These are phyloP conservation scores for Micronycteris hirsuta DNA, from an alignment of 2,113 vertebrate genomes.

Conservation along the genomic window DNA sequence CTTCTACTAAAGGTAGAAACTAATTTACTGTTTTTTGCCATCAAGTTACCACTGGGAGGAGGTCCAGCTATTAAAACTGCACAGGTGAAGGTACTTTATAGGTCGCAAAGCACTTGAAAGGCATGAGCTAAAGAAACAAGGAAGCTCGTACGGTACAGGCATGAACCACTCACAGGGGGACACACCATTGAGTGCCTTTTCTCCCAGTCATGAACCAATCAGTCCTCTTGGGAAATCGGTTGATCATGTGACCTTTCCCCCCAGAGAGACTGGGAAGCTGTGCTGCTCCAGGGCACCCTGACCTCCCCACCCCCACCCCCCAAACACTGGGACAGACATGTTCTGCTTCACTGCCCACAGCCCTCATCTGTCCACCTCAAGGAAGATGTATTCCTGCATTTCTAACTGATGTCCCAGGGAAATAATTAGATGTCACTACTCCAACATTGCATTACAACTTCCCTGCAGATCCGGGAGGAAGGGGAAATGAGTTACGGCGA, in stretches of 20 bases:
- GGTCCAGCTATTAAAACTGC: neutral
- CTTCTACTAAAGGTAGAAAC: neutral
- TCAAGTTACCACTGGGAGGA: neutral
- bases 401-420: conserved; percentile 54
- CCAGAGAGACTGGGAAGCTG: neutral
- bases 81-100: neutral
- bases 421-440: conserved; percentile 69
- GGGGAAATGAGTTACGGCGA: conserved; percentile 65
- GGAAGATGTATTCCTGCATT: conserved; percentile 54
- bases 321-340: neutral
- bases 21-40: neutral
- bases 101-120: neutral
- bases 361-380: conserved; percentile 1
- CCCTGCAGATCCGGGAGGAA: conserved; percentile 57
- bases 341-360: neutral
- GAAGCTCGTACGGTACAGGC: neutral
- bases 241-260: neutral
- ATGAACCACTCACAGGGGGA: neutral
- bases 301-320: neutral
- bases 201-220: neutral
- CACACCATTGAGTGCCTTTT: neutral
- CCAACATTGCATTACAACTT: conserved; percentile 56
- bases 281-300: neutral
- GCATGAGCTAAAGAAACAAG: neutral
- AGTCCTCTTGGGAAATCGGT: neutral